A percentile compares a stretch with the other conserved stretches of the same genome.
Evolutionary conservation across 2,797 vertebrate species (phyloP).

Genomic region (Trichosurus vulpecula): DNA sequence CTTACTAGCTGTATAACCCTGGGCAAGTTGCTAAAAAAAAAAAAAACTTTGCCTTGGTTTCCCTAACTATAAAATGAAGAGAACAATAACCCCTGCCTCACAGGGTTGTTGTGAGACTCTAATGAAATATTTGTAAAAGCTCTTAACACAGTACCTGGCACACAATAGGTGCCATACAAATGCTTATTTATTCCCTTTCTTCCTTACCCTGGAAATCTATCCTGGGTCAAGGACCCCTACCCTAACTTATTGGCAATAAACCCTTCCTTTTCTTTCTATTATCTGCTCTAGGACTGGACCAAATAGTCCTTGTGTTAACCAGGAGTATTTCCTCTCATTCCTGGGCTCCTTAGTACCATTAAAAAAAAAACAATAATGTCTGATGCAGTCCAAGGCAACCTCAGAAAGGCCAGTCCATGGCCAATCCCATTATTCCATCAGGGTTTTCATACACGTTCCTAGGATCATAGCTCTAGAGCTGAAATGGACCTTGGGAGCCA

Average conservation of each 20-base stretch:
- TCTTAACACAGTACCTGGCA: too few relatives aligned
- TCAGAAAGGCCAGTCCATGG: too few relatives aligned
- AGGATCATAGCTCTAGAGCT: background rate
- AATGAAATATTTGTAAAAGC: background rate
- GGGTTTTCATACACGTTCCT: background rate
- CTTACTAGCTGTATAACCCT: background rate
- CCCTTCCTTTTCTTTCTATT: background rate
- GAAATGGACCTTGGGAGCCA: background rate
- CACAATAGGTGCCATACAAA: background rate
- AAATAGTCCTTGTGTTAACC: background rate
- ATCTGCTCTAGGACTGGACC: background rate
- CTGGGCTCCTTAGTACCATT: background rate
- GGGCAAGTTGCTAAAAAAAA: background rate
- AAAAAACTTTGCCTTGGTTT: background rate
- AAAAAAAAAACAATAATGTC: too few relatives aligned
- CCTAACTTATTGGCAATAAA: background rate
- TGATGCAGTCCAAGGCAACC: too few relatives aligned
- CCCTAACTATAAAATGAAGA: background rate
- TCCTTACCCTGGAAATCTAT: too few relatives aligned
- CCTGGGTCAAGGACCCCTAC: background rate
- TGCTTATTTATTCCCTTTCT: background rate
- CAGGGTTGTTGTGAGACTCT: background rate
- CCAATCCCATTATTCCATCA: background rate
- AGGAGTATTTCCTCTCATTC: background rate
- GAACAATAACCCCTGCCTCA: background rate